Base-by-base conservation (phyloP, 2,113 vertebrate genomes). In the Leptosomus discolor region DNA sequence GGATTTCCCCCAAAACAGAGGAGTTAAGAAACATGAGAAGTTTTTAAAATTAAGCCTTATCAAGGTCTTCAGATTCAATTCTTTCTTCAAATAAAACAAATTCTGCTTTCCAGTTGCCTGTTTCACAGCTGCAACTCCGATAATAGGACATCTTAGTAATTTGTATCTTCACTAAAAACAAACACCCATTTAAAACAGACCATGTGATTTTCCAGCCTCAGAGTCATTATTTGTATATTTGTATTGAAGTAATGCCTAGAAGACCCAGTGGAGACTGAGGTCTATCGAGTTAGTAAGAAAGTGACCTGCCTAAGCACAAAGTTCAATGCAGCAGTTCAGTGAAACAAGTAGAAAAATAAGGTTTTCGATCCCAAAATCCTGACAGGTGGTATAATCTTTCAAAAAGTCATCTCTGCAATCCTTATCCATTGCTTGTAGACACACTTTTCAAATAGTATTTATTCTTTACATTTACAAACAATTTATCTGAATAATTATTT, bases 401-500 rank as follows among this genome's bases (percentile, higher is more conserved):
- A 3, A n/a, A 80, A 86, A 67, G 37, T 50, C 61, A 63, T 18
- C 15, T 34, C 30, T 61, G 36, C 36, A 64, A 29, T 61, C 50
- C 18, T 79, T 57, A 75, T 22, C n/a, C 82, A 29, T 75, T 69
- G 48, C 36, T 73, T 6, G 6, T 21, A 79, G 57, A 61, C 57
- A 63, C 26, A 34, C 30, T 87, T 77, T 71, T 74, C 88, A 79
- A 75, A 76, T 43, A 56, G 21, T 68, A 92, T 64, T 78, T 91
- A 87, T 86, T 80, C 89, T 94, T 91, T 80, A 63, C 78, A 91
- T 84, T 94, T 88, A 58, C 45, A 82, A 94, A 93, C 83, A 92
- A 65, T 80, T 85, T 84, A 75, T 95, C 68, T 81, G 85, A 87
- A 89, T 87, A 96, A 95, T 86, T 91, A 89, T 74, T 95, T 80